Evolutionary conservation across 2,888 invertebrate genomes (phyloP).

Genomic region (Himalopsyche kuldschensis): DNA sequence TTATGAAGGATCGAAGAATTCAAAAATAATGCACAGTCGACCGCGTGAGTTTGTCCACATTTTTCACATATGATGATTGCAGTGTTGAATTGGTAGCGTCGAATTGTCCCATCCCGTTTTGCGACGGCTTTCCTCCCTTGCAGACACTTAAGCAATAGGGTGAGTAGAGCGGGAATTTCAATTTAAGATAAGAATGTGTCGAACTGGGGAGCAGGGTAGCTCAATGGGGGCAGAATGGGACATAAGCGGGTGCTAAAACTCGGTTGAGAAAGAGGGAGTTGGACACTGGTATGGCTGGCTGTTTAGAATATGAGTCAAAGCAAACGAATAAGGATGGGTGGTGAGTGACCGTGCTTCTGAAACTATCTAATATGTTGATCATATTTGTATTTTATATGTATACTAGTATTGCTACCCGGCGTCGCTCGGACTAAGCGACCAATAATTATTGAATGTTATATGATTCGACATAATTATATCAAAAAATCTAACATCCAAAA

Average conservation of each 20-base stretch:
- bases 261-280: background rate
- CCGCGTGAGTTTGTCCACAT: background rate
- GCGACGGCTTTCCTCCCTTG: slow-evolving; percentile 5
- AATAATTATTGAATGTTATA: too few species aligned
- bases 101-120: slow-evolving; percentile 7
- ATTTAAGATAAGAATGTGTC: slow-evolving; percentile 64
- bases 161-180: slow-evolving; percentile 60
- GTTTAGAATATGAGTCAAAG: background rate
- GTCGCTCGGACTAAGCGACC: too few species aligned
- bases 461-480: too few species aligned
- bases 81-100: background rate
- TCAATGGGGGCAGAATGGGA: slow-evolving; percentile 10
- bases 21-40: background rate
- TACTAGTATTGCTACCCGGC: too few species aligned
- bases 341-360: background rate
- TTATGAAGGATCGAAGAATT: too few species aligned
- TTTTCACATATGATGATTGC: background rate
- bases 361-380: background rate
- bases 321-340: background rate
- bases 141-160: slow-evolving; percentile 8
- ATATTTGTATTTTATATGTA: too few species aligned
- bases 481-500: too few species aligned
- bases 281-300: background rate
- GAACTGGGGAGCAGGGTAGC: slow-evolving; percentile 46
- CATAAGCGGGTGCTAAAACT: background rate